Conservation (phyloP, 1,140 invertebrate species). For the Ridgeia piscesae region DNA sequence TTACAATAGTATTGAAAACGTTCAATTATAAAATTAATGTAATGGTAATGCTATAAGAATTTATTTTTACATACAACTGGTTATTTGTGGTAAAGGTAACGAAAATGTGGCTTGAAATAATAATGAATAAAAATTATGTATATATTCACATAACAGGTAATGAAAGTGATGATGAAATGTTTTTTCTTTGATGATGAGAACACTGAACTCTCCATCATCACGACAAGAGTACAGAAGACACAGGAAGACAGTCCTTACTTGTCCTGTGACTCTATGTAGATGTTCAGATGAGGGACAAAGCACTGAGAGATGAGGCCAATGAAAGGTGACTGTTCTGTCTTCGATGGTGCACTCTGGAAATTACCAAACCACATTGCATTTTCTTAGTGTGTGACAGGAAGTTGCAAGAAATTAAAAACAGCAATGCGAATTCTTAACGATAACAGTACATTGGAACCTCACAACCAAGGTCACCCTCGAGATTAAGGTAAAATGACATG, state of each 20-base stretch:
- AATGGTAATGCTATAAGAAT: too few relatives aligned
- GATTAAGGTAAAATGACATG: neutral
- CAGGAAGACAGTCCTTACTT: conserved; percentile 54
- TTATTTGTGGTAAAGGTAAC: too few relatives aligned
- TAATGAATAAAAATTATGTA: neutral
- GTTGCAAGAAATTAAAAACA: neutral
- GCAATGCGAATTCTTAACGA: neutral
- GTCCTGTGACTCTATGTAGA: conserved; percentile 93
- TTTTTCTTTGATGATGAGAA: too few relatives aligned
- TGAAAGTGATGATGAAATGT: too few relatives aligned
- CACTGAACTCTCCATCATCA: too few relatives aligned
- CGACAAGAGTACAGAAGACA: too few relatives aligned
- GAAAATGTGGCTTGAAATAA: neutral
- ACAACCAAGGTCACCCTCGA: neutral
- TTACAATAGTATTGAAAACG: too few relatives aligned
- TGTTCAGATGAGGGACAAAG: conserved; percentile 89
- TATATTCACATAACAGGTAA: neutral
- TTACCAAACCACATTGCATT: neutral
- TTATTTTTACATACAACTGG: too few relatives aligned
- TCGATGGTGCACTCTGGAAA: conserved; percentile 17
- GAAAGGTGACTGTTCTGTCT: conserved; percentile 56
- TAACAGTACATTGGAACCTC: neutral
- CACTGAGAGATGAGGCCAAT: conserved; percentile 83
- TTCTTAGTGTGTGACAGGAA: neutral
- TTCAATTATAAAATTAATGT: too few relatives aligned